Percentiles rank a stretch among this genome's conserved stretches.
These are phyloP conservation scores for Eulemur rufifrons DNA, from an alignment of 2,113 vertebrate species.

Conservation along the genomic window DNA sequence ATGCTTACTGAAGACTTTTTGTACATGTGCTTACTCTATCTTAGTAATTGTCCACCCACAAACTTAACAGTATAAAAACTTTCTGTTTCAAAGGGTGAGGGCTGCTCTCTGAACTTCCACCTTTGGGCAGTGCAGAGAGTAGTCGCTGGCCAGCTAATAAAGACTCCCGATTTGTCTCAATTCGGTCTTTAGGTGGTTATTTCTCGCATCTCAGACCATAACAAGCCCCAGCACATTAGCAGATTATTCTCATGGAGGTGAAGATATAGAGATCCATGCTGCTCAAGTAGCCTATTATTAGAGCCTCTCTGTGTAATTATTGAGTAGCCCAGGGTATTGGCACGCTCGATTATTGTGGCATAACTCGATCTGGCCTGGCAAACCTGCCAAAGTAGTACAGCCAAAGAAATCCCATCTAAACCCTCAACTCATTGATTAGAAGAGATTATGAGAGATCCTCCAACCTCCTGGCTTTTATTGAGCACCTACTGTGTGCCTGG, in stretches of 20 bases:
- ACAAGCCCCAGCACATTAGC: conserved; percentile 25
- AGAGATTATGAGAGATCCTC: not conserved
- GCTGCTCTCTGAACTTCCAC: too few species aligned
- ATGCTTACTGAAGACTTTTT: too few species aligned
- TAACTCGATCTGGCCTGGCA: not conserved
- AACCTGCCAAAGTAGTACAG: not conserved
- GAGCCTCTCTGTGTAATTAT: not conserved
- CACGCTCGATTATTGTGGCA: not conserved
- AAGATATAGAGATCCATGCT: not conserved
- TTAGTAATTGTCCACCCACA: too few species aligned
- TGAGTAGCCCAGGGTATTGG: not conserved
- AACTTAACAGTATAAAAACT: too few species aligned
- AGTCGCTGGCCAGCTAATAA: too few species aligned
- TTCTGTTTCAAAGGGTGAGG: too few species aligned
- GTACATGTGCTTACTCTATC: too few species aligned
- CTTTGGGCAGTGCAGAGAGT: too few species aligned
- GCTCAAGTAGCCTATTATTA: not conserved
- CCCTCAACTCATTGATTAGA: not conserved
- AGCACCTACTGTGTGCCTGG: not conserved
- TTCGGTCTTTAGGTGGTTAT: too few species aligned
- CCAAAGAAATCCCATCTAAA: not conserved
- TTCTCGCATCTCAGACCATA: too few species aligned
- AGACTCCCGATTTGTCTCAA: too few species aligned
- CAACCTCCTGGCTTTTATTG: not conserved
- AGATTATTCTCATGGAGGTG: not conserved